These are phyloP conservation scores for Drosophila paulistorum DNA, from an alignment of 1,140 invertebrate species.

Conservation along the genomic window DNA sequence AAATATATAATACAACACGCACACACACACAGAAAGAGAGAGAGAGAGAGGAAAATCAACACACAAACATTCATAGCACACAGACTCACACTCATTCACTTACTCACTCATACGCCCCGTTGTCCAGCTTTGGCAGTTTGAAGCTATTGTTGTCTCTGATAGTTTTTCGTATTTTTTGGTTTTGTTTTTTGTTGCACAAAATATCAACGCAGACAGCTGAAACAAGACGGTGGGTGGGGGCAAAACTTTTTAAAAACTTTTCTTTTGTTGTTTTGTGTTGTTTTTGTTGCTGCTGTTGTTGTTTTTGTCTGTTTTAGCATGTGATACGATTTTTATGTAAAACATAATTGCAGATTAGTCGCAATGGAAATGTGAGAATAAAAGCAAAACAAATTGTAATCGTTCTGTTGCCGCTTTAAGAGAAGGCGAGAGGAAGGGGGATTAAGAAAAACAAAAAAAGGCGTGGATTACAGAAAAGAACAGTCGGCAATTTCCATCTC, in stretches of 20 bases:
- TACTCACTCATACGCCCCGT: slow-evolving; percentile 9
- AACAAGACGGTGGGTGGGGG: neutral
- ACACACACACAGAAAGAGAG: neutral
- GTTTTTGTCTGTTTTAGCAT: slow-evolving; percentile 34
- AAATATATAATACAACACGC: too few relatives aligned
- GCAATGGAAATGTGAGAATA: slow-evolving; percentile 64
- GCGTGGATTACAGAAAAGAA: slow-evolving; percentile 1
- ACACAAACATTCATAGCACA: neutral
- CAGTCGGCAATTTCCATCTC: neutral
- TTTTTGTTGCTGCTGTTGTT: slow-evolving; percentile 11
- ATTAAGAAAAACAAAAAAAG: slow-evolving; percentile 47
- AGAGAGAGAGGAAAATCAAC: neutral
- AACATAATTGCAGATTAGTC: slow-evolving; percentile 81
- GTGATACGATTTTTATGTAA: slow-evolving; percentile 76
- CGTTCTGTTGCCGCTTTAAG: slow-evolving; percentile 75
- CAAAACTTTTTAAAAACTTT: slow-evolving; percentile 16
- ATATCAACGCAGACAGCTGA: slow-evolving; percentile 1
- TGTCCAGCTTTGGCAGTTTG: slow-evolving; percentile 14
- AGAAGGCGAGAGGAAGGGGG: slow-evolving; percentile 27
- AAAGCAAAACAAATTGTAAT: slow-evolving; percentile 71
- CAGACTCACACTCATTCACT: slow-evolving; percentile 3
- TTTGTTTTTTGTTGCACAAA: neutral
- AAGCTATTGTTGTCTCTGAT: slow-evolving; percentile 21
- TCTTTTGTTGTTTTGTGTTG: slow-evolving; percentile 18
- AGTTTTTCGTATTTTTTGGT: slow-evolving; percentile 27